Percentiles rank a stretch among this genome's conserved stretches.
phyloP scores from a whole-genome alignment of 2,888 invertebrate genomes.

The Cosmorhoe ocellata region DNA sequence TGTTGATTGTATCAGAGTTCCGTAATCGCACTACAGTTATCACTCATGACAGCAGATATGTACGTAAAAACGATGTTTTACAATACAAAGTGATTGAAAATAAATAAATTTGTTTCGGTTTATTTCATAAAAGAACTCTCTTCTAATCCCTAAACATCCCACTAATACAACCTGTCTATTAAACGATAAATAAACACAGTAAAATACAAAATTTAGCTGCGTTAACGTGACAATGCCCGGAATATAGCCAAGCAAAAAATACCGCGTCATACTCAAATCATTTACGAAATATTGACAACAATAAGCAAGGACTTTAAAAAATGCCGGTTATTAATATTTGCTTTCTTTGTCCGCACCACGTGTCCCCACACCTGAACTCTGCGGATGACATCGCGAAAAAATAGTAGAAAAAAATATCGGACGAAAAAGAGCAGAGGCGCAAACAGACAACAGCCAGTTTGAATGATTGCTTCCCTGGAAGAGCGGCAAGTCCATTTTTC shows the following conservation, averaged over 20 bases:
- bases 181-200: constrained; percentile 75
- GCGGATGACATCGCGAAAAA: constrained; percentile 78
- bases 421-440: constrained; percentile 79
- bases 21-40: no score
- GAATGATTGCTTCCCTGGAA: constrained; percentile 82
- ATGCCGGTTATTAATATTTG: constrained; percentile 81
- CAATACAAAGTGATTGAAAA: no score
- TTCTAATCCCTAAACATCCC: constrained; percentile 22
- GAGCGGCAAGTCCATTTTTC: constrained; percentile 83
- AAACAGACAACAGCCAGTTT: constrained; percentile 81
- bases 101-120: background rate
- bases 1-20: no score
- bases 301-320: constrained; percentile 80
- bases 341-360: constrained; percentile 79
- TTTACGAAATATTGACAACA: constrained; percentile 82
- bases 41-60: no score
- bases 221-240: constrained; percentile 57
- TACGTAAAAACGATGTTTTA: no score
- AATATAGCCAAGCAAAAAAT: constrained; percentile 61
- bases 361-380: constrained; percentile 80
- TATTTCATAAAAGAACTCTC: constrained; percentile 34
- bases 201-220: constrained; percentile 62
- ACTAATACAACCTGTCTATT: constrained; percentile 73
- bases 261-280: constrained; percentile 78
- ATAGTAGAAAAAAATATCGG: constrained; percentile 66